These are phyloP conservation scores for Alosa sapidissima DNA, from an alignment of 2,797 vertebrate genomes.

Conservation along the genomic window DNA sequence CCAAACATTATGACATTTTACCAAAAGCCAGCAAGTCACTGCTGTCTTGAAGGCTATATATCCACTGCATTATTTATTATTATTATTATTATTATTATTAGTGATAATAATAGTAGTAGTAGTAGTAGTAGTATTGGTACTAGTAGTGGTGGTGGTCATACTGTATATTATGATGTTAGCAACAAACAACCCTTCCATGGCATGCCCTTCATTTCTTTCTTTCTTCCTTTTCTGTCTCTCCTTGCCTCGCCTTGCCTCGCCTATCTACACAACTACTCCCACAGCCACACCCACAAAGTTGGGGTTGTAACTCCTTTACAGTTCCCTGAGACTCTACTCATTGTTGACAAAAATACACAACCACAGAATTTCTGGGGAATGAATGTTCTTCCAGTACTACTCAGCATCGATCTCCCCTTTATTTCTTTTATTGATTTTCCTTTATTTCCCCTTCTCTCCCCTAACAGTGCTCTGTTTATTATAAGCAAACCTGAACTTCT, in stretches of 20 bases:
- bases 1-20: slow-evolving; percentile 52
- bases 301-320: too few relatives aligned
- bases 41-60: not conserved
- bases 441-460: not conserved
- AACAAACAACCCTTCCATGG: too few relatives aligned
- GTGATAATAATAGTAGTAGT: too few relatives aligned
- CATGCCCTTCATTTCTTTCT: slow-evolving; percentile 28
- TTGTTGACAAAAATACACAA: not conserved
- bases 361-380: not conserved
- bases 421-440: too few relatives aligned
- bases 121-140: too few relatives aligned
- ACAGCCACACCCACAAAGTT: too few relatives aligned
- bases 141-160: too few relatives aligned
- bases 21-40: slow-evolving; percentile 22
- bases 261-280: slow-evolving; percentile 40
- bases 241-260: slow-evolving; percentile 14
- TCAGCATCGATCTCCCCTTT: not conserved
- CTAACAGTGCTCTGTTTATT: not conserved
- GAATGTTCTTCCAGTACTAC: not conserved
- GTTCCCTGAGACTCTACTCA: not conserved
- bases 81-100: not conserved
- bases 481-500: too few relatives aligned
- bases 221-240: slow-evolving; percentile 39
- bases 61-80: not conserved
- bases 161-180: too few relatives aligned